Evolutionary conservation across 2,888 invertebrate genomes (phyloP), one percentile per base, ranked within the genome.

Genomic region (Hirtodrosophila confusa): DNA sequence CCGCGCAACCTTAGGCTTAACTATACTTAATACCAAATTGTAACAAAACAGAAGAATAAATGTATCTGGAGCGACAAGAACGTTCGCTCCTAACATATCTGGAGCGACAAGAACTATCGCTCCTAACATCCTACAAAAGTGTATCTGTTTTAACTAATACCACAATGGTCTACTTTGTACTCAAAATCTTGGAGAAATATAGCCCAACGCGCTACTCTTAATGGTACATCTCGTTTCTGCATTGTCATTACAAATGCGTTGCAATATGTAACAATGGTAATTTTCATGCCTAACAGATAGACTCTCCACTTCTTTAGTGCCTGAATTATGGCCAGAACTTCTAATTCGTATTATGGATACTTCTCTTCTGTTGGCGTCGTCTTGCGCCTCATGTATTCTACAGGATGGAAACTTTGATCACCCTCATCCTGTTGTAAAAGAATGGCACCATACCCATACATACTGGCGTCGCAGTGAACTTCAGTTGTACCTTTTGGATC

Each of bases 341-440:
- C 43, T 9, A 53, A 11, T 4, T 53, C 53, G 11, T 41, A 40
- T 17, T 31, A 41, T 10, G 7, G 10, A n/a, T 48, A 48, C 10
- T 41, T 47, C 5, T 43, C 57, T 43, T 57, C 39, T 9, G 24
- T 17, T 31, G 47, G 24, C 9, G 24, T 12, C 31, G 44, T 44
- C 11, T 50, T 44, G 3, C 44, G 43, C 10, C 37, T 58, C 44
- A 50, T 50, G 5, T 50, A 58, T n/a, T 17, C 17, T 17, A 17
- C 40, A n/a, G n/a, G n/a, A n/a, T n/a, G n/a, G n/a, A n/a, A n/a
- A n/a, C n/a, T n/a, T n/a, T n/a, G n/a, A n/a, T n/a, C n/a, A n/a
- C n/a, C n/a, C n/a, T n/a, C n/a, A n/a, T n/a, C n/a, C n/a, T n/a
- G n/a, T n/a, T n/a, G n/a, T n/a, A n/a, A n/a, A n/a, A n/a, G n/a